Conservation (phyloP, 2,888 invertebrate genomes). For the Euplagia quadripunctaria region DNA sequence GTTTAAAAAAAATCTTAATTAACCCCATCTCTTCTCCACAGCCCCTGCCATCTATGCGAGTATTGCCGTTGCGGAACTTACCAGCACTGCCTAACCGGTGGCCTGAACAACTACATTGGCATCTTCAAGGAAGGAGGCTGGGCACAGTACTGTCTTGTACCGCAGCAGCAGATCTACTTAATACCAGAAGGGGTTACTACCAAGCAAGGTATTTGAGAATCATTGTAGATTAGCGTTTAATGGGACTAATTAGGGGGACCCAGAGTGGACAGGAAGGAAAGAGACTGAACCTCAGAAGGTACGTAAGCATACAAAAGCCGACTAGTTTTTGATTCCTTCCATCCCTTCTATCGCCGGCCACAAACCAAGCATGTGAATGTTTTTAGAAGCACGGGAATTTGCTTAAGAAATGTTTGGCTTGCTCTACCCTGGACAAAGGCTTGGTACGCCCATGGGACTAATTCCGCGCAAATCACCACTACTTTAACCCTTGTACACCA, state of each 20-base stretch:
- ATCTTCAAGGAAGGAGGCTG: slow-evolving; percentile 90
- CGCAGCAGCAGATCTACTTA: slow-evolving; percentile 87
- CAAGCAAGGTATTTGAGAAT: slow-evolving; percentile 82
- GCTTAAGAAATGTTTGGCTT: no score
- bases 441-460: no score
- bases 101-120: slow-evolving; percentile 89
- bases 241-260: not conserved
- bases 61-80: slow-evolving; percentile 89
- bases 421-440: no score
- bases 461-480: no score
- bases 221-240: not conserved
- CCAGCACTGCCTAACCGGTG: slow-evolving; percentile 89
- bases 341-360: no score
- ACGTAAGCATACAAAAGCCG: no score
- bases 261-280: not conserved
- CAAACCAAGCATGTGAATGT: no score
- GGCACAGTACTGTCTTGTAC: slow-evolving; percentile 89
- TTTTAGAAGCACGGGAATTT: no score
- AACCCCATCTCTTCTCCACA: slow-evolving; percentile 50
- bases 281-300: not conserved
- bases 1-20: not conserved
- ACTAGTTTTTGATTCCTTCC: no score
- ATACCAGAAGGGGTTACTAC: slow-evolving; percentile 86
- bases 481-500: no score
- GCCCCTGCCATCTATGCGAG: slow-evolving; percentile 88